Conservation (phyloP, 2,113 vertebrate genomes). For the Chauna torquata region DNA sequence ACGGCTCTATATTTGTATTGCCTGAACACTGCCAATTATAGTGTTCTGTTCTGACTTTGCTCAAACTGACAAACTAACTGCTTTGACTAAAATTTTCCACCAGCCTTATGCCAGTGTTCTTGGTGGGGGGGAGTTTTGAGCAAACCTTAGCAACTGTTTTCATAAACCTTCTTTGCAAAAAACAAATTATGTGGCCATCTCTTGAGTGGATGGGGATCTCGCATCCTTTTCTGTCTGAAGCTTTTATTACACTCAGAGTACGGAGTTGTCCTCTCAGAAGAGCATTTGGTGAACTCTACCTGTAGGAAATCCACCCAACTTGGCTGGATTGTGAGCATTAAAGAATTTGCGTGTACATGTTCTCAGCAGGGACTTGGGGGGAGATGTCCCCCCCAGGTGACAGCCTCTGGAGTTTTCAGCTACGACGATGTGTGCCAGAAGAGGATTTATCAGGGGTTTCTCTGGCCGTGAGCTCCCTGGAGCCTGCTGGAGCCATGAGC, state of each 20-base stretch:
- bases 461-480: neutral
- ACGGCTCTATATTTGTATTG: neutral
- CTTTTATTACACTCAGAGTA: neutral
- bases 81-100: constrained; percentile 38
- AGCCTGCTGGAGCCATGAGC: neutral
- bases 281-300: neutral
- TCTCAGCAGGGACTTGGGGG: neutral
- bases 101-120: neutral
- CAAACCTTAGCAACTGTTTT: neutral
- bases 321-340: neutral
- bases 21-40: neutral
- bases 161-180: neutral
- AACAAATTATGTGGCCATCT: neutral
- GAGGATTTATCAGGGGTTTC: neutral
- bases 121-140: neutral
- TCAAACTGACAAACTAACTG: neutral
- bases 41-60: neutral
- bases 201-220: neutral
- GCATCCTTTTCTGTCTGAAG: neutral
- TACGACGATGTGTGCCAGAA: neutral
- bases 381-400: neutral
- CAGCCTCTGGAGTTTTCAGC: neutral
- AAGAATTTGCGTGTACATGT: neutral
- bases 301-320: neutral
- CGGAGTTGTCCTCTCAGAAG: neutral